Percentiles rank a stretch among this genome's conserved stretches.
These are phyloP conservation scores for Scaeva pyrastri DNA, from an alignment of 2,888 invertebrate genomes.

Conservation along the genomic window DNA sequence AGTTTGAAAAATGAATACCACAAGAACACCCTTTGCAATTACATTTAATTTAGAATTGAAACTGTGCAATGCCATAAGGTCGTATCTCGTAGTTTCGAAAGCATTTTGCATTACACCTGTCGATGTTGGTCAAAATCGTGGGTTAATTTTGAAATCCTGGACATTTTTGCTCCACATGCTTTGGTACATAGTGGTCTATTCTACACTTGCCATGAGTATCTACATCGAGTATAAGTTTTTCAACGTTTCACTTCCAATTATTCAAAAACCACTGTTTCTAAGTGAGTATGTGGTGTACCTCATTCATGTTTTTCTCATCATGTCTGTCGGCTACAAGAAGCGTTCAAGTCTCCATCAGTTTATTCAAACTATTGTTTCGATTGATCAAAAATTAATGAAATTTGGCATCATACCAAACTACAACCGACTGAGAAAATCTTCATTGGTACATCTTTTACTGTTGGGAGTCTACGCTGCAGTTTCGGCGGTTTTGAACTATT, in stretches of 20 bases:
- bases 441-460: slow-evolving; percentile 65
- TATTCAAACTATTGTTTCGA: slow-evolving; percentile 63
- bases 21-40: slow-evolving; percentile 21
- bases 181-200: slow-evolving; percentile 75
- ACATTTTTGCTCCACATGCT: slow-evolving; percentile 61
- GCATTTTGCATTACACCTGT: slow-evolving; percentile 76
- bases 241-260: slow-evolving; percentile 68
- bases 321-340: slow-evolving; percentile 53
- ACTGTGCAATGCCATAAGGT: slow-evolving; percentile 62
- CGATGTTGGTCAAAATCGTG: slow-evolving; percentile 56
- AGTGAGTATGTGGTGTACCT: slow-evolving; percentile 77
- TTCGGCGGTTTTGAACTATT: slow-evolving; percentile 64
- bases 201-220: slow-evolving; percentile 44
- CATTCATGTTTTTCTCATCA: slow-evolving; percentile 71
- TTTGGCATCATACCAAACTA: slow-evolving; percentile 50
- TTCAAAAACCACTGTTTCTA: slow-evolving; percentile 77
- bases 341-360: slow-evolving; percentile 61
- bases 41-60: slow-evolving; percentile 54
- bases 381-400: slow-evolving; percentile 73
- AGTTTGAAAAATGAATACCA: slow-evolving; percentile 47
- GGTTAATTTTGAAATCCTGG: neutral
- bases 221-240: slow-evolving; percentile 67
- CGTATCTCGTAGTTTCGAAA: slow-evolving; percentile 73
- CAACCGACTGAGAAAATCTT: slow-evolving; percentile 45
- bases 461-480: slow-evolving; percentile 49